Percentiles rank a stretch among this genome's conserved stretches.
phyloP scores from a whole-genome alignment of 2,113 vertebrate species.

The Phalacrocorax pelagicus region DNA sequence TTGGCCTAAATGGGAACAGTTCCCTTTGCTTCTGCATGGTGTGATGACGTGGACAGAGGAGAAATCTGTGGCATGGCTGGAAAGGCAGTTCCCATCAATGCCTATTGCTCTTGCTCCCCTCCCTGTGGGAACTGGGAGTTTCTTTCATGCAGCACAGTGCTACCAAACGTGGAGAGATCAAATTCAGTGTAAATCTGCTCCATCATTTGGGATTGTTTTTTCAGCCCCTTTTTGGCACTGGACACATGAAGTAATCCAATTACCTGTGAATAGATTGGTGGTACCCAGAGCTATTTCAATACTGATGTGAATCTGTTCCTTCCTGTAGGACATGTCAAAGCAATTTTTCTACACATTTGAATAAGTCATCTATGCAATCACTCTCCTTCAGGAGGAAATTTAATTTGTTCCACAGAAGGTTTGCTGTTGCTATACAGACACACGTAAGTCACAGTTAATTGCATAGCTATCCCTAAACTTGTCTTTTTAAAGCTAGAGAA shows the following conservation, averaged over 20 bases:
- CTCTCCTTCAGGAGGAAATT: constrained; percentile 39
- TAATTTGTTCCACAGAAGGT: constrained; percentile 40
- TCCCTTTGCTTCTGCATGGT: not conserved
- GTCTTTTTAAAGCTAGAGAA: constrained; percentile 49
- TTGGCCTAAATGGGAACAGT: not conserved
- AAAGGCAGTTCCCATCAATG: not conserved
- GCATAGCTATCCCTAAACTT: constrained; percentile 37
- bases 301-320: constrained; percentile 25
- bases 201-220: not conserved
- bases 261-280: not conserved
- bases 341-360: constrained; percentile 42
- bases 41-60: not conserved
- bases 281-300: constrained; percentile 5
- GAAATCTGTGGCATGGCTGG: fast-evolving
- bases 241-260: constrained; percentile 19
- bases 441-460: constrained; percentile 24
- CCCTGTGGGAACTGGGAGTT: not conserved
- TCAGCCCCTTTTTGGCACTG: not conserved
- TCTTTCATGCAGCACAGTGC: not conserved
- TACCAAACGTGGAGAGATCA: not conserved
- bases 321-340: constrained; percentile 48
- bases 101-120: not conserved
- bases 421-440: constrained; percentile 28
- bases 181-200: not conserved
- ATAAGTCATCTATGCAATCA: constrained; percentile 26